Evolutionary conservation across 2,888 invertebrate species (phyloP), one percentile per base, ranked within the genome.

Genomic region (Euspilapteryx auroguttella): DNA sequence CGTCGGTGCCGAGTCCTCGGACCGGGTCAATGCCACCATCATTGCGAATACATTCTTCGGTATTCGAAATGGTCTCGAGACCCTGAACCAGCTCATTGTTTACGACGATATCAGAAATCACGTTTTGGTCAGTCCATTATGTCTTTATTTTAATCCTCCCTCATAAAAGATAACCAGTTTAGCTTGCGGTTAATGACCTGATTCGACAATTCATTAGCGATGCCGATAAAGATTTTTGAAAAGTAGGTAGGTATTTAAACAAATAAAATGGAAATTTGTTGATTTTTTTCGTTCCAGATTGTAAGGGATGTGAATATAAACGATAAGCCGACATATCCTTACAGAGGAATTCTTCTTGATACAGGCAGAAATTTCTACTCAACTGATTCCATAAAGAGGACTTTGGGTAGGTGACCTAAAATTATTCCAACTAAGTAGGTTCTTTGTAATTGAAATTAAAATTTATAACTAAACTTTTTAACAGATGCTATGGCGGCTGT

Each of bases 281-380:
- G n/a, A n/a, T n/a, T n/a, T n/a, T n/a, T n/a, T n/a, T n/a, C n/a
- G n/a, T n/a, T 69, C n/a, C 65, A 83, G 68, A 79, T 89, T 14
- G 79, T 83, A 1, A 71, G 79, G 3, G 79, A 83, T 39, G 83
- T 79, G 1, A 49, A 58, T 7, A 80, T 91, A 10, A 54, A 55
- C 2, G 97, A 98, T 58, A 79, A 79, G 20, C 98, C 98, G 0
- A 80, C 81, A 0, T 98, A 91, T 63, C 82, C 86, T 0, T 92
- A 95, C 65, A 80, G 98, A 45, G 97, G 96, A 0, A 56, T 97
- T 4, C 76, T 93, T 23, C 55, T 98, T 29, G 98, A 98, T 54
- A 94, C 97, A 0, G 81, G 94, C 0, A 81, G 98, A 21, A 96
- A 96, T 57, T 98, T 82, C 51, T 80, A 89, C 41, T 79, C 83